phyloP scores from a whole-genome alignment of 2,113 vertebrate species.

The human region DNA sequence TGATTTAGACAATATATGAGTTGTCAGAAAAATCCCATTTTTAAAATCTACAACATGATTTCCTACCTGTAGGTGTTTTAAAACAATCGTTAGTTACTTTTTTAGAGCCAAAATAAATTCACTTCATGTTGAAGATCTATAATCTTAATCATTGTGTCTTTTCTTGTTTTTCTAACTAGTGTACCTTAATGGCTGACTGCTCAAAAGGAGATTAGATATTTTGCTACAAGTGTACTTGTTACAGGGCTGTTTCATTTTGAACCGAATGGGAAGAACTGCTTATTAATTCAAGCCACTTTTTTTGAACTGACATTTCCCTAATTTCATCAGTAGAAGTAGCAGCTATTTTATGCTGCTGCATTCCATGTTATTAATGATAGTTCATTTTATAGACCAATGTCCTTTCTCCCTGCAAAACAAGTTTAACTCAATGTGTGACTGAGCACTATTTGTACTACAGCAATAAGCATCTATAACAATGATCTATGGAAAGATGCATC shows the following conservation, averaged over 20 bases:
- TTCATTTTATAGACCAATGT: background rate
- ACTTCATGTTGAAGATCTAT: conserved; percentile 53
- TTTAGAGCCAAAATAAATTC: conserved; percentile 44
- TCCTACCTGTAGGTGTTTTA: conserved; percentile 52
- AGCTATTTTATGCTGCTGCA: background rate
- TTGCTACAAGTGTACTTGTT: conserved; percentile 3
- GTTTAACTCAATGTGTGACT: background rate
- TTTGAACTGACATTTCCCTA: conserved; percentile 39
- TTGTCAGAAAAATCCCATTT: conserved; percentile 59
- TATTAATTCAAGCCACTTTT: conserved; percentile 44
- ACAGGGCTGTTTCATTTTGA: conserved; percentile 16
- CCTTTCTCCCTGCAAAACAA: background rate
- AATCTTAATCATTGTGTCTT: conserved; percentile 12
- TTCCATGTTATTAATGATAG: background rate
- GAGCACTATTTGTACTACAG: background rate
- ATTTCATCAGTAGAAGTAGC: conserved; percentile 43
- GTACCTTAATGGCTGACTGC: conserved; percentile 19
- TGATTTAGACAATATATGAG: conserved; percentile 67
- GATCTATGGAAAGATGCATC: background rate
- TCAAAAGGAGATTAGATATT: conserved; percentile 6
- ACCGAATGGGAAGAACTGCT: background rate
- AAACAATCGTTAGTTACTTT: conserved; percentile 56
- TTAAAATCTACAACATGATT: conserved; percentile 59
- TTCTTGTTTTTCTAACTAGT: conserved; percentile 19
- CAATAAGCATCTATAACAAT: background rate